Evolutionary conservation across 2,888 invertebrate genomes (phyloP).

Genomic region (Platerodrilus igneus): DNA sequence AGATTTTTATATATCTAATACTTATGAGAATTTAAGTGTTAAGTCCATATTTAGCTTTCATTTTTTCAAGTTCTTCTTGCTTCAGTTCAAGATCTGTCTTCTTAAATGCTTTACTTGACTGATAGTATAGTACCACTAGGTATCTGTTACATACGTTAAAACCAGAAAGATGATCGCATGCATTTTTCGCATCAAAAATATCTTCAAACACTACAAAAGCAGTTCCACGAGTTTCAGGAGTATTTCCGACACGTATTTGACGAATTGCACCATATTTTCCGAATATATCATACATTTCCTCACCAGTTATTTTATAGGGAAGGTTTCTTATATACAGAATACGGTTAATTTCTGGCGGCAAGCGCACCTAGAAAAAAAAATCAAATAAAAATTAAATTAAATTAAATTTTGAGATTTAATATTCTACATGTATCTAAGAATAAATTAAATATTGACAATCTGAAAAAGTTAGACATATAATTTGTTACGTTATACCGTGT

Average conservation of each 20-base stretch:
- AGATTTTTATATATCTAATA: too few relatives aligned
- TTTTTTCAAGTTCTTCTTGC: constrained; percentile 89
- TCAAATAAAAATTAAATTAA: too few relatives aligned
- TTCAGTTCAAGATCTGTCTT: constrained; percentile 93
- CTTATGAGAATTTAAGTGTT: constrained; percentile 15
- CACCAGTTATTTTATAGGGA: constrained; percentile 98
- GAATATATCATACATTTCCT: constrained; percentile 99
- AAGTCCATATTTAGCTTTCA: constrained; percentile 92
- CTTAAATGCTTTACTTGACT: constrained; percentile 94
- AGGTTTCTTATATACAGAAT: constrained; percentile 94
- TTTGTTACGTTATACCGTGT: too few relatives aligned
- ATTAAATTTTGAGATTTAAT: too few relatives aligned
- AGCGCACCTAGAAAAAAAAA: constrained; percentile 69
- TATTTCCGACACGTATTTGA: constrained; percentile 97
- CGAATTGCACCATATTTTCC: constrained; percentile 99
- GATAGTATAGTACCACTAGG: constrained; percentile 97
- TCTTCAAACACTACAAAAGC: constrained; percentile 99
- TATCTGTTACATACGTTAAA: constrained; percentile 99
- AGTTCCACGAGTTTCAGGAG: constrained; percentile 95
- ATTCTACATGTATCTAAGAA: too few relatives aligned
- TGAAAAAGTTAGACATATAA: too few relatives aligned
- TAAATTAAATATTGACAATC: too few relatives aligned
- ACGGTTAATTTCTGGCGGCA: constrained; percentile 98
- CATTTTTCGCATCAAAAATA: constrained; percentile 99
- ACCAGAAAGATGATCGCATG: constrained; percentile 97